Evolutionary conservation across 2,113 vertebrate genomes (phyloP), one percentile per base, ranked within the genome.

Genomic region (Cairina moschata): DNA sequence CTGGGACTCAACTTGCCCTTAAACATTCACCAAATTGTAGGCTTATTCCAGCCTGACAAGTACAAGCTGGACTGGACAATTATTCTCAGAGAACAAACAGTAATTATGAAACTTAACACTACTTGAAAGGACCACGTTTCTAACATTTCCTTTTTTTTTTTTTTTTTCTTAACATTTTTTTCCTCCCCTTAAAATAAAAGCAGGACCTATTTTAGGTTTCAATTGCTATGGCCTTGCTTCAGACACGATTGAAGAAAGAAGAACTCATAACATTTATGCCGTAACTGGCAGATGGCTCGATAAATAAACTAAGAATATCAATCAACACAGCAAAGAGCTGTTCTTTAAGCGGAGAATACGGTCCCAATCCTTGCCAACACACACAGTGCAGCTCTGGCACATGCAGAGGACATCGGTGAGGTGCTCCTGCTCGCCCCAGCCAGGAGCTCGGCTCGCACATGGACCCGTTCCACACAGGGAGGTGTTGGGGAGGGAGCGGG

Each of bases 41-140:
- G 87, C 28, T 28, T 92, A 72, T 40, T 67, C 46, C 69, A 85
- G 48, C 14, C 38, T 87, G 58, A 87, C 59, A 94, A 84, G 84
- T 56, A 83, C 40, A 90, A 83, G 44, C 54, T 69, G 59, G 85
- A 88, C 9, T 20, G 44, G 59, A 75, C 81, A n/a, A 75, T 81
- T 87, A 54, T 48, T 95, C 71, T 68, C 69, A 87, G 18, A 90
- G 38, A 88, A 93, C 79, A 93, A 93, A 79, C 66, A 82, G 92
- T 84, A 93, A 92, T 67, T 32, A 48, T 23, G 69, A 93, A 93
- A 84, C 34, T 88, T 78, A 93, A 88, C 8, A 80, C 28, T 65
- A 17, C 42, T 96, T 97, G 94, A 66, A 88, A 97, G 40, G 60
- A 94, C 16, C 1, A 4, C 0, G 17, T 44, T 84, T 90, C 2